Percentiles rank a stretch among this genome's conserved stretches.
Evolutionary conservation across 2,113 vertebrate genomes (phyloP).

Genomic region (Vimba vimba): DNA sequence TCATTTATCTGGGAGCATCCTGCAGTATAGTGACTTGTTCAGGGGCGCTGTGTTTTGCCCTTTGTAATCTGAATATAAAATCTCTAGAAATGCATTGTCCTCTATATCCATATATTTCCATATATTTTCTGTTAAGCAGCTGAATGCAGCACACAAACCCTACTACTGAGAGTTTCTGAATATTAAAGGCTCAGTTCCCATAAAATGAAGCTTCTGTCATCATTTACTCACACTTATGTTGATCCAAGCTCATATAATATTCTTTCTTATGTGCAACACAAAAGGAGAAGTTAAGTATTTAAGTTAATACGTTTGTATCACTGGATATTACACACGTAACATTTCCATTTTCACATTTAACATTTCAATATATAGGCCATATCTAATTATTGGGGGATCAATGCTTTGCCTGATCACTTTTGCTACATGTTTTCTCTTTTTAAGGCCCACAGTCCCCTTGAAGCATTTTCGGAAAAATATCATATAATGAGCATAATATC

Average conservation of each 20-base stretch:
- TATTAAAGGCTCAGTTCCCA: background rate
- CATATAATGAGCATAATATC: background rate
- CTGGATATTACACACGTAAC: too few relatives aligned
- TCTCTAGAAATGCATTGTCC: background rate
- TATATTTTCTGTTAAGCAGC: background rate
- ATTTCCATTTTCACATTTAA: too few relatives aligned
- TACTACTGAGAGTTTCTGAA: background rate
- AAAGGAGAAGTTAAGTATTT: too few relatives aligned
- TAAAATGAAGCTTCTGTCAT: background rate
- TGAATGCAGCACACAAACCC: background rate
- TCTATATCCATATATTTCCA: background rate
- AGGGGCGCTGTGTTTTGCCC: background rate
- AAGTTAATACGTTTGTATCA: too few relatives aligned
- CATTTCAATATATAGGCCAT: too few relatives aligned
- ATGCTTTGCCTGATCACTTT: too few relatives aligned
- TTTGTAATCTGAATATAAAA: background rate
- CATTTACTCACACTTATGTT: too few relatives aligned
- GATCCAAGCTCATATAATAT: too few relatives aligned
- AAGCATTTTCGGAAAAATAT: background rate
- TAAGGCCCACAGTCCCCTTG: background rate
- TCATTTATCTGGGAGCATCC: background rate
- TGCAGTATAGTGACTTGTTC: background rate
- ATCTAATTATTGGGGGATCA: too few relatives aligned
- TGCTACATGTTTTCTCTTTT: too few relatives aligned
- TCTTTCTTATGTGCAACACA: too few relatives aligned